Evolutionary conservation across 2,888 invertebrate genomes (phyloP).

Genomic region (Acholoe squamosa): DNA sequence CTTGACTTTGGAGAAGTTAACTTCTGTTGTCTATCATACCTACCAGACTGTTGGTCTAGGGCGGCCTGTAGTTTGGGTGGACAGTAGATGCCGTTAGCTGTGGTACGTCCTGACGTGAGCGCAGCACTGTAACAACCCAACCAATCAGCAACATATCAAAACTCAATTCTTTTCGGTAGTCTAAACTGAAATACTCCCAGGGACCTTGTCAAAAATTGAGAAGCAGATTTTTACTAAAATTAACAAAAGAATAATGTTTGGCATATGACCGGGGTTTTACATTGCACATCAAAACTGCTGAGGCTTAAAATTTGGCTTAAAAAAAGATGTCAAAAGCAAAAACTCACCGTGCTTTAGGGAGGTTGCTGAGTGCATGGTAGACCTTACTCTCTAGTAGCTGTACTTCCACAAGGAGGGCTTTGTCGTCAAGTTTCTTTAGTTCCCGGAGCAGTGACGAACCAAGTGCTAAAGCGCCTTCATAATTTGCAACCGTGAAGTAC

Average conservation of each 20-base stretch:
- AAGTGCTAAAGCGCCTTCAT: conserved; percentile 82
- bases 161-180: too few species aligned
- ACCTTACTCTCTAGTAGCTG: conserved; percentile 99
- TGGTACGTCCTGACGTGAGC: conserved; percentile 98
- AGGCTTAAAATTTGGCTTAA: too few species aligned
- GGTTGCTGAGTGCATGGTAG: conserved; percentile 97
- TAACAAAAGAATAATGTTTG: too few species aligned
- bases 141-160: too few species aligned
- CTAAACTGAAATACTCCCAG: too few species aligned
- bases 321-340: too few species aligned
- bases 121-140: conserved; percentile 91
- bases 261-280: too few species aligned
- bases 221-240: too few species aligned
- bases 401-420: conserved; percentile 98
- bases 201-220: too few species aligned
- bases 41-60: conserved; percentile 96
- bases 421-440: conserved; percentile 99
- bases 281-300: too few species aligned
- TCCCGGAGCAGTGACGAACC: conserved; percentile 93
- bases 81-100: conserved; percentile 99
- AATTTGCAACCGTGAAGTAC: conserved; percentile 86
- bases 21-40: too few species aligned
- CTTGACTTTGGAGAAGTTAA: too few species aligned
- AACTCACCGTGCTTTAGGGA: conserved; percentile 88
- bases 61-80: conserved; percentile 99